Evolutionary conservation across 2,888 invertebrate species (phyloP).

Genomic region (Neoascia interrupta): DNA sequence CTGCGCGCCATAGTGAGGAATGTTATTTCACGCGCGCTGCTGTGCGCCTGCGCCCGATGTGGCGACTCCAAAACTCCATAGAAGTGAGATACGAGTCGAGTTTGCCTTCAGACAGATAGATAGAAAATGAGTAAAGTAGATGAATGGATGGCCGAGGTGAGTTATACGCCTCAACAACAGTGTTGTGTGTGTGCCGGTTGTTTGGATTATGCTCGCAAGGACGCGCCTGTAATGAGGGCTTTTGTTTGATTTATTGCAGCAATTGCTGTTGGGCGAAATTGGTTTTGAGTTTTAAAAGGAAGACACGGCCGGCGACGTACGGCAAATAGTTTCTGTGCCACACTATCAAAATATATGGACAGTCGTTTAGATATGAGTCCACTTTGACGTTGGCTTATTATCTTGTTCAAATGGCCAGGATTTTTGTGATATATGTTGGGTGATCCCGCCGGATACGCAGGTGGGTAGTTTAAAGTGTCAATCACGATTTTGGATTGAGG

Average conservation of each 20-base stretch:
- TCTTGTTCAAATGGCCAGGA: slow-evolving; percentile 57
- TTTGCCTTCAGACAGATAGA: slow-evolving; percentile 2
- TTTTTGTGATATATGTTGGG: slow-evolving; percentile 46
- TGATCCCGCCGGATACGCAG: background rate
- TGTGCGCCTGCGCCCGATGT: slow-evolving; percentile 27
- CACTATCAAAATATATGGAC: slow-evolving; percentile 53
- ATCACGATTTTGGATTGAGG: slow-evolving; percentile 25
- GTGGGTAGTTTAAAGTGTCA: slow-evolving; percentile 23
- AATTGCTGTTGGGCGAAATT: slow-evolving; percentile 67
- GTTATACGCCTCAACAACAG: slow-evolving; percentile 45
- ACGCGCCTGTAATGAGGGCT: slow-evolving; percentile 67
- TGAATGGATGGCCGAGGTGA: slow-evolving; percentile 14
- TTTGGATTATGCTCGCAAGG: slow-evolving; percentile 57
- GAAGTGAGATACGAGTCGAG: slow-evolving; percentile 20
- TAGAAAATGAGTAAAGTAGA: background rate
- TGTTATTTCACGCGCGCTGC: slow-evolving; percentile 60
- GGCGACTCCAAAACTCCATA: slow-evolving; percentile 34
- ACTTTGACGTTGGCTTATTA: slow-evolving; percentile 59
- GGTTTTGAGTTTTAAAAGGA: slow-evolving; percentile 50
- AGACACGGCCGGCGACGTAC: slow-evolving; percentile 28
- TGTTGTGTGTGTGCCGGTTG: slow-evolving; percentile 43
- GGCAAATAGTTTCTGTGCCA: slow-evolving; percentile 44
- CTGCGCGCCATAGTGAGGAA: slow-evolving; percentile 54
- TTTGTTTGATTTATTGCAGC: slow-evolving; percentile 67
- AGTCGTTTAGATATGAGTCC: slow-evolving; percentile 40